Evolutionary conservation across 2,888 invertebrate species (phyloP), one percentile per base, ranked within the genome.

Genomic region (Saturnia japonica): DNA sequence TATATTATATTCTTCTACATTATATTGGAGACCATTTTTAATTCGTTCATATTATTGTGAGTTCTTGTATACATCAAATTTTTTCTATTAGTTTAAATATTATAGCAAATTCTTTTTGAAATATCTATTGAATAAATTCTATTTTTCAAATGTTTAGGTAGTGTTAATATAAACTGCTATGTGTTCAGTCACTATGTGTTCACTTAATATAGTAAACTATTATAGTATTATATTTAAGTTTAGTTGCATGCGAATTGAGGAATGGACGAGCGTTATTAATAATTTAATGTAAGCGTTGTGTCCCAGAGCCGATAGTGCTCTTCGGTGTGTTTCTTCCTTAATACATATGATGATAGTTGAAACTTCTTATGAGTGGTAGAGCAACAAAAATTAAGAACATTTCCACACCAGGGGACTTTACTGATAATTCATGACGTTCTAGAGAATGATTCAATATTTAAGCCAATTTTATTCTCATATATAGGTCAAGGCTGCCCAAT

Each of bases 131-230:
- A 69, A 70, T 69, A 68, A 67, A 71, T 68, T 84, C 77, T 84
- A 85, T 83, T 82, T 81, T 80, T 80, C 70, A 78, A 81, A 82
- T 78, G 75, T 78, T 75, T 83, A 75, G 75, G 66, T 73, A 72
- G 70, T 73, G 72, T 78, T 77, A 74, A 75, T 73, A 72, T 74
- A 78, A 79, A 69, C 57, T 69, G 57, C 82, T 83, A 86, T 88
- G 90, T 91, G 90, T 91, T 91, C 90, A 91, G 81, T 85, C 84
- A 82, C 77, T 88, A 89, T 91, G 91, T 91, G 91, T 91, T 91
- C 91, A 91, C 82, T 88, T 85, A 80, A 84, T 85, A 82, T 86
- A 81, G 6, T 77, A 76, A 81, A 78, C 75, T 82, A 74, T 78
- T 79, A 75, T 75, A 75, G 34, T 68, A 64, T 78, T 78, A 76